These are phyloP conservation scores for Crenichthys baileyi DNA, from an alignment of 2,797 vertebrate genomes.

Conservation along the genomic window DNA sequence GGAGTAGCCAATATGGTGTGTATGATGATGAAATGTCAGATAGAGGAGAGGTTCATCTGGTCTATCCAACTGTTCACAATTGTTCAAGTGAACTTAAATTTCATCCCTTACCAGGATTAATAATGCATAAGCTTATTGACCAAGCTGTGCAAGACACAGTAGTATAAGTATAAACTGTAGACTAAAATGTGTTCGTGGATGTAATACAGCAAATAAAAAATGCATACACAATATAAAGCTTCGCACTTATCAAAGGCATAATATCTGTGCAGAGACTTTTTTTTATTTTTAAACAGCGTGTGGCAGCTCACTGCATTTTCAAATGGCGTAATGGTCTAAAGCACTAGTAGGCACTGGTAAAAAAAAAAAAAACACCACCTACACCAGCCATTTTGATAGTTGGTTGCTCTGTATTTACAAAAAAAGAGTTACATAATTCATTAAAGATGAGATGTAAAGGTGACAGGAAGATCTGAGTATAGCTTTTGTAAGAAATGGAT, in stretches of 20 bases:
- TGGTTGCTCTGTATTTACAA: neutral
- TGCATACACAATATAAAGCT: neutral
- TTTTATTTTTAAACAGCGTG: neutral
- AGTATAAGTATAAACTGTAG: neutral
- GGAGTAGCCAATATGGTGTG: slow-evolving; percentile 1
- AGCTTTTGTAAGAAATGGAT: neutral
- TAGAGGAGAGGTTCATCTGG: slow-evolving; percentile 20
- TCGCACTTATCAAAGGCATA: neutral
- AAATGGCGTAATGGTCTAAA: neutral
- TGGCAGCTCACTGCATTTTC: neutral
- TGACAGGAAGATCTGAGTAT: neutral
- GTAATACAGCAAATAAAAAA: slow-evolving; percentile 6
- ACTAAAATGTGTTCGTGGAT: slow-evolving; percentile 14
- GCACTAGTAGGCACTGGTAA: too few species aligned
- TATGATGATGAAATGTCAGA: slow-evolving; percentile 10
- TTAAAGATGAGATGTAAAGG: neutral
- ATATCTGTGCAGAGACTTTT: neutral
- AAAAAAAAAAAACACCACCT: too few species aligned
- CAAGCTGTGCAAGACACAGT: neutral
- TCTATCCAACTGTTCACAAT: slow-evolving; percentile 40
- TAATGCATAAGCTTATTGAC: slow-evolving; percentile 22
- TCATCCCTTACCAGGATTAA: slow-evolving; percentile 30
- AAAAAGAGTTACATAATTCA: neutral
- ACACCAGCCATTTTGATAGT: too few species aligned
- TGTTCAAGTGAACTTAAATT: slow-evolving; percentile 28